Evolutionary conservation across 2,888 invertebrate species (phyloP).

Genomic region (Protophormia terraenovae): DNA sequence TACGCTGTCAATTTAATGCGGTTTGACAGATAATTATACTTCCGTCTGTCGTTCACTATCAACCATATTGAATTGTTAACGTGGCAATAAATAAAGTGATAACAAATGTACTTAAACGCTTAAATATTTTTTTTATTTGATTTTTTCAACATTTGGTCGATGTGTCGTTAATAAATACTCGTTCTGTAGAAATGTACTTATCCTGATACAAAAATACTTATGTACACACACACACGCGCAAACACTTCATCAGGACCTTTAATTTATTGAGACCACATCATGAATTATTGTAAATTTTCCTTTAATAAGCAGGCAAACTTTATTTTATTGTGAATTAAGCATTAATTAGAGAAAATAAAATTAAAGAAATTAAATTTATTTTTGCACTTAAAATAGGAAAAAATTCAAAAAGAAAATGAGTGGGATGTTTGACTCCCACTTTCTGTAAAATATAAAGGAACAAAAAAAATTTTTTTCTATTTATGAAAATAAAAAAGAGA

Average conservation of each 20-base stretch:
- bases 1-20: conserved; percentile 51
- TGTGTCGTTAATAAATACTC: neutral
- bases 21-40: conserved; percentile 52
- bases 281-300: conserved; percentile 51
- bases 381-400: neutral
- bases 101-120: neutral
- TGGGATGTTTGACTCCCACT: neutral
- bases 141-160: conserved; percentile 8
- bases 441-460: neutral
- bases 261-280: conserved; percentile 58
- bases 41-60: conserved; percentile 31
- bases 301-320: conserved; percentile 24
- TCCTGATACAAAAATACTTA: no score
- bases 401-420: no score
- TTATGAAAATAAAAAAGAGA: neutral
- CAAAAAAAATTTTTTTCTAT: neutral
- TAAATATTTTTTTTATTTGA: neutral
- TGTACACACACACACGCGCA: no score
- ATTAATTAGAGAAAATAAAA: conserved; percentile 8
- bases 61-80: conserved; percentile 23
- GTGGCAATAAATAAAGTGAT: conserved; percentile 20
- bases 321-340: conserved; percentile 19
- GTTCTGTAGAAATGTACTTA: neutral
- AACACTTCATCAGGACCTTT: conserved; percentile 34
- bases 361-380: neutral